Conservation (phyloP, 2,888 invertebrate species). For the Slavum lentiscoides region DNA sequence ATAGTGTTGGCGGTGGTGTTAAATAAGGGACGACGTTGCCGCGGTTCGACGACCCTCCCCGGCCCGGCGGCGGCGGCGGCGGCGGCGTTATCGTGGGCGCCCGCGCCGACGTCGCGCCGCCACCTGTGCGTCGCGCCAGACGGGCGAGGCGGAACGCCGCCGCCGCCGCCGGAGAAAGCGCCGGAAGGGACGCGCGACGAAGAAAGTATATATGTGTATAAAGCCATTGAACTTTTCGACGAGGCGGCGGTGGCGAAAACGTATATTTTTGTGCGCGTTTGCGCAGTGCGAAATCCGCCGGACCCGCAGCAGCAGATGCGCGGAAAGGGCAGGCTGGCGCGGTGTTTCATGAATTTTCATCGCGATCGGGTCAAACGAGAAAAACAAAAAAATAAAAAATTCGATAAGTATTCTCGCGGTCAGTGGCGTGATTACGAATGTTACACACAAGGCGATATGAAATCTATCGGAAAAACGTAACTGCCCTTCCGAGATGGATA, state of each 20-base stretch:
- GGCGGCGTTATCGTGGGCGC: constrained; percentile 15
- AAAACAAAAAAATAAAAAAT: no score
- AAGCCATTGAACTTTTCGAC: constrained; percentile 47
- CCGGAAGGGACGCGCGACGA: not conserved
- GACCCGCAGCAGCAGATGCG: no score
- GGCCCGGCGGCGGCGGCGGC: not conserved
- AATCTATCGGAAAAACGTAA: no score
- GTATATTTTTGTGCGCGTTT: no score
- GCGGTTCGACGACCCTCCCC: constrained; percentile 44
- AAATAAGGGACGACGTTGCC: constrained; percentile 22
- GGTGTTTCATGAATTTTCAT: no score
- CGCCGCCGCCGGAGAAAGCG: not conserved
- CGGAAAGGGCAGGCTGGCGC: no score
- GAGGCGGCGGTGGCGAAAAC: not conserved
- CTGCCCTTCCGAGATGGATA: no score
- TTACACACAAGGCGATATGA: no score
- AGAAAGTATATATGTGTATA: not conserved
- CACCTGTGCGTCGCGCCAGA: constrained; percentile 34
- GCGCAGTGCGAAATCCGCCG: no score
- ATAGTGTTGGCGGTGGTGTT: constrained; percentile 10
- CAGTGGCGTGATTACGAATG: no score
- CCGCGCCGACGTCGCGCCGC: constrained; percentile 15
- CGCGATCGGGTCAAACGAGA: no score
- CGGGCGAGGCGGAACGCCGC: not conserved
- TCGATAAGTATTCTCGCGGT: no score